Conservation (phyloP, 2,888 invertebrate genomes). For the Catocala sponsa region DNA sequence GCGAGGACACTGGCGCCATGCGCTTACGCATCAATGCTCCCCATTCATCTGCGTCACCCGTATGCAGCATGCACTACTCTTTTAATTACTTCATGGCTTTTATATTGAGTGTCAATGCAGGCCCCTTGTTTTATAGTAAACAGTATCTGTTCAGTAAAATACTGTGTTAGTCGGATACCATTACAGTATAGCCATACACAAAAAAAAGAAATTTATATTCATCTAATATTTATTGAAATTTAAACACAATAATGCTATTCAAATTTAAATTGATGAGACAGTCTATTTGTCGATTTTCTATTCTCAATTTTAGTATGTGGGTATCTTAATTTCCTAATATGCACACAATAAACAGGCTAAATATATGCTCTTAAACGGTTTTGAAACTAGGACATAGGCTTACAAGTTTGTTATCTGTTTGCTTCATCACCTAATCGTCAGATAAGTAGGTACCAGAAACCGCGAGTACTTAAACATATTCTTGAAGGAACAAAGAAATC, state of each 20-base stretch:
- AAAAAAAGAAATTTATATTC: no score
- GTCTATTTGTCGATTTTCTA: background rate
- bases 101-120: constrained; percentile 58
- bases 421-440: constrained; percentile 29
- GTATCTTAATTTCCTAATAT: constrained; percentile 1
- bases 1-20: constrained; percentile 51
- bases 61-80: constrained; percentile 66
- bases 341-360: constrained; percentile 2
- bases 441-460: constrained; percentile 14
- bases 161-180: no score
- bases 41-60: constrained; percentile 72
- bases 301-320: background rate
- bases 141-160: background rate
- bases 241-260: no score
- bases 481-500: constrained; percentile 32
- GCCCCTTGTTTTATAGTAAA: constrained; percentile 17
- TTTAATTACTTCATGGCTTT: constrained; percentile 69
- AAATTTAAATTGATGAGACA: no score
- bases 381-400: constrained; percentile 35
- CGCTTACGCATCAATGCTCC: constrained; percentile 64
- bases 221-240: no score
- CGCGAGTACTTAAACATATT: constrained; percentile 2
- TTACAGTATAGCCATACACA: no score
- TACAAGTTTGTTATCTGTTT: constrained; percentile 32
- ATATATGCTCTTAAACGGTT: constrained; percentile 21